These are phyloP conservation scores for Nymphicus hollandicus DNA, from an alignment of 2,113 vertebrate species.

Conservation along the genomic window DNA sequence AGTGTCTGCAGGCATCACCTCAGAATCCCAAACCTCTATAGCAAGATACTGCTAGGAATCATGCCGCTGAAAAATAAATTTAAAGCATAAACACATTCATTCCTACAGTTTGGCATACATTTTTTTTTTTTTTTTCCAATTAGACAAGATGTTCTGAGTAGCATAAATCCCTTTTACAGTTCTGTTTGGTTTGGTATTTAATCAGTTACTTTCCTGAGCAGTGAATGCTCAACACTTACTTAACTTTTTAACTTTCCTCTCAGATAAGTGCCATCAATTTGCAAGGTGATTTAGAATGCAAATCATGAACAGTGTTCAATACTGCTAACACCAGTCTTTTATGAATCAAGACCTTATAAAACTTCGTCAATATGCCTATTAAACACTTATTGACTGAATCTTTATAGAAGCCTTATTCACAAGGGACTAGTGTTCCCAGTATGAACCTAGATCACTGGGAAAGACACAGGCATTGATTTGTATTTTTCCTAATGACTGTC, in stretches of 20 bases:
- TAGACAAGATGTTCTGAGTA: slow-evolving; percentile 36
- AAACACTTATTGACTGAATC: slow-evolving; percentile 45
- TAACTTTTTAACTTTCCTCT: slow-evolving; percentile 59
- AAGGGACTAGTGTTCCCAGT: neutral
- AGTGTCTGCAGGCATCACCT: neutral
- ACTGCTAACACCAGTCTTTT: slow-evolving; percentile 11
- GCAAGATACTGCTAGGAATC: neutral
- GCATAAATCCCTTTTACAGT: slow-evolving; percentile 56
- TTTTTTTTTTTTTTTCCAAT: slow-evolving; percentile 8
- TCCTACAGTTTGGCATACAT: neutral
- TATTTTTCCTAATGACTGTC: neutral
- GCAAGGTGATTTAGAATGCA: slow-evolving; percentile 59
- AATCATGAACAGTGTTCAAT: slow-evolving; percentile 41
- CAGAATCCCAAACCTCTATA: neutral
- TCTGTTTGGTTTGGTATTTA: slow-evolving; percentile 53
- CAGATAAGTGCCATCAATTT: slow-evolving; percentile 63
- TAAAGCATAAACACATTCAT: neutral
- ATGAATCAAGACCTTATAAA: slow-evolving; percentile 59
- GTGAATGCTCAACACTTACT: slow-evolving; percentile 49
- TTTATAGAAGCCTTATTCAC: slow-evolving; percentile 42
- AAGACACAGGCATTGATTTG: neutral
- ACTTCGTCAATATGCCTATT: slow-evolving; percentile 64
- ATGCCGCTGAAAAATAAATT: slow-evolving; percentile 11
- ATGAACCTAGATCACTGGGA: neutral
- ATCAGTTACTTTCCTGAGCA: slow-evolving; percentile 11